Evolutionary conservation across 2,113 vertebrate genomes (phyloP).

Genomic region (Solenodon paradoxus): DNA sequence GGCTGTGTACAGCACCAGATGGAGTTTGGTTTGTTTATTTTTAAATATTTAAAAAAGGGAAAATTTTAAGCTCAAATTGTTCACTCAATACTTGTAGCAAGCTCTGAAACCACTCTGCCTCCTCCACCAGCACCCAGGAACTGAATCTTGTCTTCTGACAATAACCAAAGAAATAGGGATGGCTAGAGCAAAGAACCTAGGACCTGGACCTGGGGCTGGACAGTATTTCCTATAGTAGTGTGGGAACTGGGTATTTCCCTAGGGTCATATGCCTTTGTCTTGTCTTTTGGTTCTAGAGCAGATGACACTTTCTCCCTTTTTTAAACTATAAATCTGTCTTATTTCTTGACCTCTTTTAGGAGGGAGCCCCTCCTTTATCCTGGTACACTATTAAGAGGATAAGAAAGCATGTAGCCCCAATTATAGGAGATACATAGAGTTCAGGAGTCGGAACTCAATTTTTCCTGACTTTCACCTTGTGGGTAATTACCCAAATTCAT

Average conservation of each 20-base stretch:
- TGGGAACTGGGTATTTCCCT: constrained; percentile 50
- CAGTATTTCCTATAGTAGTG: background rate
- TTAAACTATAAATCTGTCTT: constrained; percentile 46
- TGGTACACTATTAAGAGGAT: constrained; percentile 32
- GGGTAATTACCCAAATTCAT: constrained; percentile 39
- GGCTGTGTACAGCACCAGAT: constrained; percentile 76
- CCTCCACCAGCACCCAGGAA: constrained; percentile 50
- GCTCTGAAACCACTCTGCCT: constrained; percentile 27
- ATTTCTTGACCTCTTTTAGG: constrained; percentile 56
- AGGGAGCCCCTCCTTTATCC: background rate
- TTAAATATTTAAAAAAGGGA: constrained; percentile 72
- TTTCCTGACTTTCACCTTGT: constrained; percentile 48
- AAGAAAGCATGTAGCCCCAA: constrained; percentile 63
- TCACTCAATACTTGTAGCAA: constrained; percentile 63
- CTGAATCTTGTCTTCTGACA: constrained; percentile 73
- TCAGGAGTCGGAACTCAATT: constrained; percentile 50
- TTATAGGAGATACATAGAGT: constrained; percentile 41
- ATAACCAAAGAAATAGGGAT: constrained; percentile 80
- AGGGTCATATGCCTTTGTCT: constrained; percentile 59
- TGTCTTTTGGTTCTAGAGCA: constrained; percentile 52
- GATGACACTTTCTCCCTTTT: background rate
- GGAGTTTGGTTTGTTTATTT: constrained; percentile 75
- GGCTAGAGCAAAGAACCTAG: constrained; percentile 46
- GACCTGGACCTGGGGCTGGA: constrained; percentile 43
- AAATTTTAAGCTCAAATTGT: constrained; percentile 65